Evolutionary conservation across 2,797 vertebrate genomes (phyloP).

Genomic region (Notolepis coatsorum): DNA sequence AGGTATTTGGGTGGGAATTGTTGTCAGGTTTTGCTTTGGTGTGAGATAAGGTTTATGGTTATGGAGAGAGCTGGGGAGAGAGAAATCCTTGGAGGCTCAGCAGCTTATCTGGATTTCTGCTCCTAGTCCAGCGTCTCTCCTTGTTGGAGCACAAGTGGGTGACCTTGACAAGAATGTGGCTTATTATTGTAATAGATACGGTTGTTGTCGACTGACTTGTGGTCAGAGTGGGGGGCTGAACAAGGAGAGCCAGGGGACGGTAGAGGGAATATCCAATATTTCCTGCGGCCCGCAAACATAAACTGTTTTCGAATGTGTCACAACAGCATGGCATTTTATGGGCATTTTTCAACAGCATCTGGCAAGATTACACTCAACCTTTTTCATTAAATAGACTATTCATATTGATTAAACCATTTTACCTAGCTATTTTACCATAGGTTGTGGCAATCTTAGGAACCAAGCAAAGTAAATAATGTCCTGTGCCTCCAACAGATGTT

Average conservation of each 20-base stretch:
- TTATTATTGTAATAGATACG: conserved; percentile 80
- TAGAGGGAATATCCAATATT: conserved; percentile 31
- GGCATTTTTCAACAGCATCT: neutral
- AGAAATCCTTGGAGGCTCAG: conserved; percentile 69
- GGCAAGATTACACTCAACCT: conserved; percentile 1
- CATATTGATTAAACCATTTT: neutral
- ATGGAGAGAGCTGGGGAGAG: conserved; percentile 58
- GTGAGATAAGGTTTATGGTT: conserved; percentile 75
- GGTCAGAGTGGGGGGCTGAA: conserved; percentile 61
- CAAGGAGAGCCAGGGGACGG: conserved; percentile 39
- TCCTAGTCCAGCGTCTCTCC: conserved; percentile 53
- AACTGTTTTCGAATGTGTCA: conserved; percentile 26
- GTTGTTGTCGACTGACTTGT: conserved; percentile 73
- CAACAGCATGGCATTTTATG: neutral
- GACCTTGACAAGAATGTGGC: conserved; percentile 84
- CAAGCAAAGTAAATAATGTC: conserved; percentile 13
- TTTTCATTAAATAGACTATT: neutral
- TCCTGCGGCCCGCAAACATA: conserved; percentile 29
- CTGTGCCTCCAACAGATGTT: conserved; percentile 35
- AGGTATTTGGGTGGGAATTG: conserved; percentile 71
- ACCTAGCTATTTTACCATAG: neutral
- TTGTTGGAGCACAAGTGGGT: conserved; percentile 57
- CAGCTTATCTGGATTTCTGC: conserved; percentile 77
- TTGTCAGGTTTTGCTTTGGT: conserved; percentile 70
- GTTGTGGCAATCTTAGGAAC: neutral